phyloP scores from a whole-genome alignment of 2,888 invertebrate species.

The Keiferia lycopersicella region DNA sequence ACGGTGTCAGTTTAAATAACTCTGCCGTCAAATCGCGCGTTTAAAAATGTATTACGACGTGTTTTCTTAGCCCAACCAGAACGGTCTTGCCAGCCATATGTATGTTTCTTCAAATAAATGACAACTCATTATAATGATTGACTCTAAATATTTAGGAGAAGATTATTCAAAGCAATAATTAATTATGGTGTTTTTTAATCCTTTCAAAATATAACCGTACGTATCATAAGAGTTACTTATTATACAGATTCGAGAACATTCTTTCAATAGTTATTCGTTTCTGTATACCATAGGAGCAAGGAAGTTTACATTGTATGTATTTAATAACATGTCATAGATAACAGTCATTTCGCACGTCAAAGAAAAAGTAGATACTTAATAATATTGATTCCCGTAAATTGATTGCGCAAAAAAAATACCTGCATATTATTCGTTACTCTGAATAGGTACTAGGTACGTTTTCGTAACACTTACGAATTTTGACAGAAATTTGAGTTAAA shows the following conservation, averaged over 20 bases:
- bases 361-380: too few species aligned
- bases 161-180: background rate
- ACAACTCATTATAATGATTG: constrained; percentile 23
- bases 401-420: too few species aligned
- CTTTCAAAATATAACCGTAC: background rate
- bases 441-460: too few species aligned
- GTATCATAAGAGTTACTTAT: background rate
- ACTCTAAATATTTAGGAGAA: constrained; percentile 5
- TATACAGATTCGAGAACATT: background rate
- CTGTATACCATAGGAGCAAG: background rate
- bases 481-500: too few species aligned
- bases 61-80: constrained; percentile 10
- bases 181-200: background rate
- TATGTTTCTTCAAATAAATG: constrained; percentile 19
- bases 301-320: too few species aligned
- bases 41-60: constrained; percentile 16
- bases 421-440: too few species aligned
- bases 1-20: constrained; percentile 24
- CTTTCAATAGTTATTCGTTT: too few species aligned
- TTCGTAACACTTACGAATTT: too few species aligned
- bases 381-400: too few species aligned
- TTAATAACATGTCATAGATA: too few species aligned
- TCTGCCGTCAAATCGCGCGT: constrained; percentile 19
- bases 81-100: background rate
- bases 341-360: too few species aligned